A percentile compares a stretch with the other conserved stretches of the same genome.
Conservation (phyloP, 2,888 invertebrate species). For the Protonemura montana region DNA sequence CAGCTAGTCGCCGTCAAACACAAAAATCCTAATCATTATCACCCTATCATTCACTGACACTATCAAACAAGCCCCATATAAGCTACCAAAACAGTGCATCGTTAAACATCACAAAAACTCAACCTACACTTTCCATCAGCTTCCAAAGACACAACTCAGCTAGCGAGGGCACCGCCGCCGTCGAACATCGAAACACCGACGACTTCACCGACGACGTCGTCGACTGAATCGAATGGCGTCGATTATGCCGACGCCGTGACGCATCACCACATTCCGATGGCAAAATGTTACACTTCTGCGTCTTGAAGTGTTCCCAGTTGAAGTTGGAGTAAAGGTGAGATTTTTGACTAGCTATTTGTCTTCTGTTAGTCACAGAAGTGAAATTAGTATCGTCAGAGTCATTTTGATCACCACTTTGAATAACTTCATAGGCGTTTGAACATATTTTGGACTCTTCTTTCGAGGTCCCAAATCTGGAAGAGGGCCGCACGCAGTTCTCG, state of each 20-base stretch:
- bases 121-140: slow-evolving; percentile 65
- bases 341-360: slow-evolving; percentile 2
- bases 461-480: background rate
- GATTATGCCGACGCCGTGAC: slow-evolving; percentile 30
- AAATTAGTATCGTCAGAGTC: background rate
- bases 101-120: background rate
- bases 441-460: too few species aligned
- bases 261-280: slow-evolving; percentile 37
- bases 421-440: slow-evolving; percentile 1
- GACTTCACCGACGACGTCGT: slow-evolving; percentile 37
- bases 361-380: background rate
- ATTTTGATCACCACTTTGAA: background rate
- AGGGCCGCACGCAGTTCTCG: background rate
- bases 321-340: slow-evolving; percentile 38
- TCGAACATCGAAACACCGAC: slow-evolving; percentile 20
- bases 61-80: too few species aligned
- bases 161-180: slow-evolving; percentile 44
- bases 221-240: slow-evolving; percentile 33
- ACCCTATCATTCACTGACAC: too few species aligned
- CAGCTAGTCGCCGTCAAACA: too few species aligned
- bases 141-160: slow-evolving; percentile 63
- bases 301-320: slow-evolving; percentile 44
- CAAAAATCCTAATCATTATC: too few species aligned
- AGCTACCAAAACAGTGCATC: background rate
- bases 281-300: slow-evolving; percentile 34